phyloP scores from a whole-genome alignment of 2,888 invertebrate species.

The Eupithecia exiguata region DNA sequence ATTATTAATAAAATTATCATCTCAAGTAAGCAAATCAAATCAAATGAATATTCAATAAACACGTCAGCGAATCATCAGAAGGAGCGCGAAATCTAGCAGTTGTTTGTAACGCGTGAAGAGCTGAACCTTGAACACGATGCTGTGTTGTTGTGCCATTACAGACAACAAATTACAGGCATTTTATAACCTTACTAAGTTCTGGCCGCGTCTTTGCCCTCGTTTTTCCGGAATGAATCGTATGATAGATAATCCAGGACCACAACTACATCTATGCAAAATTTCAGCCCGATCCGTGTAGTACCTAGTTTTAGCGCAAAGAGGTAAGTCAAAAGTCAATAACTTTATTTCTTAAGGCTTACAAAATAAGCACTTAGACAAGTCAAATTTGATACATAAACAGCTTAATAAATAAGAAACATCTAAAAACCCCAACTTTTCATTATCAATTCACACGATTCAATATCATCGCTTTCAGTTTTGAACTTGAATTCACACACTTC shows the following conservation, averaged over 20 bases:
- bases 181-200: background rate
- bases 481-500: too few species aligned
- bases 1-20: background rate
- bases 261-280: background rate
- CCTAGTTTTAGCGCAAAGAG: background rate
- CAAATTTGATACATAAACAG: too few species aligned
- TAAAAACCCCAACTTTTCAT: too few species aligned
- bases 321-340: too few species aligned
- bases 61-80: constrained; percentile 60
- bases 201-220: background rate
- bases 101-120: constrained; percentile 35
- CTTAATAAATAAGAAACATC: too few species aligned
- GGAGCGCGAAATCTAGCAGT: constrained; percentile 62
- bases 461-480: too few species aligned
- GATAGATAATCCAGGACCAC: background rate
- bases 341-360: too few species aligned
- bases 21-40: constrained; percentile 7
- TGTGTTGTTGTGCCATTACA: background rate
- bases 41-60: constrained; percentile 47
- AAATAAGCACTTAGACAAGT: too few species aligned
- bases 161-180: background rate
- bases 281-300: background rate
- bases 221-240: background rate
- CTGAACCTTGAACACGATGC: constrained; percentile 11
- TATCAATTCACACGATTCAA: too few species aligned